A percentile compares a stretch with the other conserved stretches of the same genome.
phyloP scores from a whole-genome alignment of 2,888 invertebrate species.

The Allygus modestus region DNA sequence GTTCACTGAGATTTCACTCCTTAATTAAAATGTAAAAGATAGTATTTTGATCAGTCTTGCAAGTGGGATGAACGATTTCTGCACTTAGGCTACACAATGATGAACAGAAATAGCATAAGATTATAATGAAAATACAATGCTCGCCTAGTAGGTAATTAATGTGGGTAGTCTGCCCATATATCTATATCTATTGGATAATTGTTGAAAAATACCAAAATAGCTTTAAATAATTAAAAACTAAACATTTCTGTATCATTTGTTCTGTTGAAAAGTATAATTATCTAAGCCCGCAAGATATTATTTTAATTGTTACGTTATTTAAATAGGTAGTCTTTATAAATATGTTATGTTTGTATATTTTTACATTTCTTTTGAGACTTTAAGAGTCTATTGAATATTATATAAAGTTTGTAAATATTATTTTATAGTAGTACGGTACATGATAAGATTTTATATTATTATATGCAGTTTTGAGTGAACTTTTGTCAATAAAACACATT shows the following conservation, averaged over 20 bases:
- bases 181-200: background rate
- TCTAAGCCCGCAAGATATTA: slow-evolving; percentile 5
- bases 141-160: no score
- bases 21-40: slow-evolving; percentile 3
- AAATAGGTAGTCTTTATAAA: slow-evolving; percentile 31
- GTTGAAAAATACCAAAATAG: background rate
- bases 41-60: background rate
- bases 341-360: slow-evolving; percentile 36
- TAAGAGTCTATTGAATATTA: slow-evolving; percentile 9
- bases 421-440: background rate
- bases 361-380: slow-evolving; percentile 11
- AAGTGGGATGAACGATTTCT: background rate
- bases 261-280: background rate
- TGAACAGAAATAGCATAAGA: no score
- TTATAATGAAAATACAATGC: no score
- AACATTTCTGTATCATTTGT: background rate
- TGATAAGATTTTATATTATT: slow-evolving; percentile 26
- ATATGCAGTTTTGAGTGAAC: slow-evolving; percentile 15
- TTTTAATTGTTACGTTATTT: slow-evolving; percentile 33
- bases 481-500: slow-evolving; percentile 25
- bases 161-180: no score
- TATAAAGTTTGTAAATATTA: slow-evolving; percentile 13
- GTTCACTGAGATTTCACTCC: background rate
- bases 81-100: no score
- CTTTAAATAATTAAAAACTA: background rate